Evolutionary conservation across 2,888 invertebrate species (phyloP).

Genomic region (Patella depressa): DNA sequence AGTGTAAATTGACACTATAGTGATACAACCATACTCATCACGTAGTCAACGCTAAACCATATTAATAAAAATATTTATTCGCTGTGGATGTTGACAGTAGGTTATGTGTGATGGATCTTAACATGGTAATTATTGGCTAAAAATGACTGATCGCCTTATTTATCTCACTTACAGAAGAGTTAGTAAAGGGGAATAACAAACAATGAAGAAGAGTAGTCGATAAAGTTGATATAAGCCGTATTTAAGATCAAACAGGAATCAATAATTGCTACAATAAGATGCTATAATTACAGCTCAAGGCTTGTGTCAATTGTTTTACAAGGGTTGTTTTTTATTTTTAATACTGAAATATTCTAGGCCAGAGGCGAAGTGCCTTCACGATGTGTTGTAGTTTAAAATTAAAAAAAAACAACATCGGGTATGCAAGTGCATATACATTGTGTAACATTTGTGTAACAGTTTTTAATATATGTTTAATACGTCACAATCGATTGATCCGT

Average conservation of each 20-base stretch:
- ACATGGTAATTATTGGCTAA: background rate
- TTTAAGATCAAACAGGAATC: background rate
- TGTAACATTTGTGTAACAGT: no score
- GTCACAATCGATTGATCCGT: no score
- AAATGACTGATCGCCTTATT: conserved; percentile 9
- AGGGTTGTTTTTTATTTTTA: no score
- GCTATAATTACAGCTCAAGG: background rate
- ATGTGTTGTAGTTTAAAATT: no score
- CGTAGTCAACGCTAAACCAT: background rate
- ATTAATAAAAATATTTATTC: conserved; percentile 6
- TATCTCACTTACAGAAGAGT: conserved; percentile 2
- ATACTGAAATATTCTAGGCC: no score
- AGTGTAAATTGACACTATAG: no score
- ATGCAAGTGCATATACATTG: no score
- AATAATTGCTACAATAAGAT: background rate
- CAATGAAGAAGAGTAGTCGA: background rate
- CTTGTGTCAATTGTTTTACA: background rate
- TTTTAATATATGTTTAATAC: no score
- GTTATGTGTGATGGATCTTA: background rate
- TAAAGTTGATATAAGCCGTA: background rate
- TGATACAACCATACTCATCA: no score
- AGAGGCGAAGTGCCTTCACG: no score
- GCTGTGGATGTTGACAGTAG: background rate
- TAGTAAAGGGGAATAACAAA: conserved; percentile 9
- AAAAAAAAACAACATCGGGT: no score